phyloP scores from a whole-genome alignment of 2,113 vertebrate species.

The Halcyon senegalensis region DNA sequence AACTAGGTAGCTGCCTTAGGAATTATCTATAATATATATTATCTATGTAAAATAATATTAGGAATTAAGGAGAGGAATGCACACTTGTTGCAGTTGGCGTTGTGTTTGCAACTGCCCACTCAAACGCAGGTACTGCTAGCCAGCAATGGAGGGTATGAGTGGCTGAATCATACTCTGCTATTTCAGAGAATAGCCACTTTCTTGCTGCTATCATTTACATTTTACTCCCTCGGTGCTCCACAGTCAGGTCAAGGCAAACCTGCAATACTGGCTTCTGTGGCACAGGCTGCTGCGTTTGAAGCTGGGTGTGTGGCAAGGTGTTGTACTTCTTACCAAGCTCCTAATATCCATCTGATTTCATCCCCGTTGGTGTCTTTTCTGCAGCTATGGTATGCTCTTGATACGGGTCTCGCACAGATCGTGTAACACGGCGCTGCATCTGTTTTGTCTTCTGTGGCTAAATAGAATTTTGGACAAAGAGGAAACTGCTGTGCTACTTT shows the following conservation, averaged over 20 bases:
- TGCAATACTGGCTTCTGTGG: not conserved
- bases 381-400: no score
- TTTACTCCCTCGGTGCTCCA: not conserved
- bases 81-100: accelerated
- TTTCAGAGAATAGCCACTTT: not conserved
- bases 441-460: not conserved
- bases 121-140: not conserved
- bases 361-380: not conserved
- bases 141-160: not conserved
- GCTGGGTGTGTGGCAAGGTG: not conserved
- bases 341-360: not conserved
- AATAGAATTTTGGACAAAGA: not conserved
- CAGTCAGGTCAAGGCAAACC: not conserved
- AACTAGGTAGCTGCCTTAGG: not conserved
- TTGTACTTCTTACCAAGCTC: not conserved
- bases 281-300: not conserved
- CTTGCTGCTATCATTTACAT: not conserved
- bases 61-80: not conserved
- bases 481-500: not conserved
- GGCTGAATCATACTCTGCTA: not conserved
- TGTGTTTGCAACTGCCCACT: not conserved
- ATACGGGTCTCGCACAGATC: no score
- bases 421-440: not conserved
- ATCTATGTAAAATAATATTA: not conserved
- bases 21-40: not conserved